Evolutionary conservation across 2,888 invertebrate species (phyloP), one percentile per base, ranked within the genome.

Genomic region (Ernsta delagoae): DNA sequence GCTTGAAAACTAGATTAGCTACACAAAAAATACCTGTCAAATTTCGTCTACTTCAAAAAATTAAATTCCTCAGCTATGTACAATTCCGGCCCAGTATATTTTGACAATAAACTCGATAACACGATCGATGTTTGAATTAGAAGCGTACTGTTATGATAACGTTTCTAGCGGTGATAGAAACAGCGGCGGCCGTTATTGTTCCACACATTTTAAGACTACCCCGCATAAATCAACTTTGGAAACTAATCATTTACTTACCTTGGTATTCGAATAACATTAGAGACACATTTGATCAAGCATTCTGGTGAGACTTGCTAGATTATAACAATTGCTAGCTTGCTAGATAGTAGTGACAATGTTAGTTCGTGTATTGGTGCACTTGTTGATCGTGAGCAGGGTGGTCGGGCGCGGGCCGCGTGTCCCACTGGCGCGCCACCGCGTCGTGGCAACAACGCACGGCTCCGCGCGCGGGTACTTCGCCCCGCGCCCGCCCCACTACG

Each of bases 401-500:
- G 59, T 66, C 56, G 70, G 67, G 39, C 68, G 72, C 50, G 56
- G 65, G 50, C 68, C 72, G 68, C 59, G 56, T 50, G 61, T 63
- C 65, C 59, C 71, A 63, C 39, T 73, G 73, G 76, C 83, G 70
- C 77, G 79, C 39, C 78, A 82, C 72, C 82, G 86, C 59, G 89
- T 88, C 76, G 89, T 89, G 72, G 69, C 39, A 56, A 89, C 86
- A 61, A 78, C 81, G 59, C 88, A 88, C 76, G 92, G 92, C 65
- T 71, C 73, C 64, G 90, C 83, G 67, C 83, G n/a, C n/a, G n/a
- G n/a, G 60, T 91, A 91, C 81, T 78, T 83, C 72, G 73, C 75
- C 71, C 76, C 83, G 61, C 72, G 69, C 65, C 84, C 84, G 60
- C 84, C 88, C 54, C 86, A 90, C 82, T 90, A 82, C 79, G 84